Conservation (phyloP, 2,888 invertebrate species). For the Papilio elwesi region DNA sequence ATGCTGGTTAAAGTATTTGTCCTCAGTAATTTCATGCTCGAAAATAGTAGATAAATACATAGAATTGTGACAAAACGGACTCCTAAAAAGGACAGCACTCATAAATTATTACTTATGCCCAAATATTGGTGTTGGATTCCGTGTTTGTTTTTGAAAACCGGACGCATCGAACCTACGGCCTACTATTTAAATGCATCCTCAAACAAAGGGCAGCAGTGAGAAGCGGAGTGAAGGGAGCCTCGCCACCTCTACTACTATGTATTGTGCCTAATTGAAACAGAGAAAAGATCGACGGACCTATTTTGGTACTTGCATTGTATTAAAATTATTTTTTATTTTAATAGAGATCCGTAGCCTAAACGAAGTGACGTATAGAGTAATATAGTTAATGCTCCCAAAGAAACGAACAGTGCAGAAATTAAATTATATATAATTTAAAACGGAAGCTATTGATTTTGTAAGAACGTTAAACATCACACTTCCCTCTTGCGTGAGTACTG, state of each 20-base stretch:
- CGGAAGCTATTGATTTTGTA: neutral
- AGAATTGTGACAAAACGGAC: slow-evolving; percentile 47
- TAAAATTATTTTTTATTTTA: neutral
- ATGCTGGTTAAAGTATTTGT: slow-evolving; percentile 19
- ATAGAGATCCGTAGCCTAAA: neutral
- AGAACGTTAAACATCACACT: slow-evolving; percentile 9
- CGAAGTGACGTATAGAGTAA: neutral
- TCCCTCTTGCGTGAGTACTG: neutral
- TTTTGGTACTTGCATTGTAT: slow-evolving; percentile 60
- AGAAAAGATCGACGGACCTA: slow-evolving; percentile 48
- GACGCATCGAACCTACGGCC: slow-evolving; percentile 64
- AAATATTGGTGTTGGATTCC: slow-evolving; percentile 65
- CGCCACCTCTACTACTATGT: slow-evolving; percentile 66
- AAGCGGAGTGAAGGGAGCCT: slow-evolving; percentile 71
- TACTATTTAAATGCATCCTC: slow-evolving; percentile 80
- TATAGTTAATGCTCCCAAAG: slow-evolving; percentile 3
- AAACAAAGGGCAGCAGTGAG: slow-evolving; percentile 74
- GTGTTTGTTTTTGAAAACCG: slow-evolving; percentile 68
- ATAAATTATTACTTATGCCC: slow-evolving; percentile 71
- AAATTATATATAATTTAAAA: slow-evolving; percentile 15
- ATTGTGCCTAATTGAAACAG: slow-evolving; percentile 77
- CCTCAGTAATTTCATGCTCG: slow-evolving; percentile 24
- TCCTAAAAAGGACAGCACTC: slow-evolving; percentile 57
- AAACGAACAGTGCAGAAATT: neutral
- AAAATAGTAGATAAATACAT: slow-evolving; percentile 31